Evolutionary conservation across 2,797 vertebrate genomes (phyloP), one percentile per base, ranked within the genome.

Genomic region (Mallotus villosus): DNA sequence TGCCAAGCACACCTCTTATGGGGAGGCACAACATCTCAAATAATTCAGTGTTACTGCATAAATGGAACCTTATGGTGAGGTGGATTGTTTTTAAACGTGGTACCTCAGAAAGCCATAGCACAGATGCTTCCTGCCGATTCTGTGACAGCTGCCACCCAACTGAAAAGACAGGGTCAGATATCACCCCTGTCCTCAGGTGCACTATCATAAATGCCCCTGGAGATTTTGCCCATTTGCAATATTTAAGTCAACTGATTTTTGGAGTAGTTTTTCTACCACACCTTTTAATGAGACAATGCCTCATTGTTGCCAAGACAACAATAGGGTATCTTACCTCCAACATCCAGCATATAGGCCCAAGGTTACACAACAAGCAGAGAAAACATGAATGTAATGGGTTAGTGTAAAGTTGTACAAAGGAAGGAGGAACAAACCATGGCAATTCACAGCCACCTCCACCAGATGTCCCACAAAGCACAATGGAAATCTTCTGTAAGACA

Each of bases 381-480:
- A 27, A 41, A 27, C 49, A 61, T 71, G 69, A 12, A 72, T 70
- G 27, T 71, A 17, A n/a, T n/a, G 51, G 51, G 63, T 63, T 34
- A 16, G 4, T 55, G 17, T 51, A 66, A 19, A 16, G 55, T 64
- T 27, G 53, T 67, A 2, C 21, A 70, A 9, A 12, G 73, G 73
- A 72, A 71, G 64, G 32, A 61, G 49, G 14, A 70, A 72, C 3
- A 59, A 75, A 59, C 9, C 64, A 68, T 71, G 7, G 64, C 58
- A 73, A 46, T 75, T 78, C 71, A 71, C 19, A 55, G 24, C 34
- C 62, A 77, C 66, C 70, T 70, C 80, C 78, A 79, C 78, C 66
- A 75, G 82, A 70, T 75, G 82, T 69, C 73, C 41, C 67, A 74
- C 64, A 69, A 59, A 68, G 74, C 68, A 74, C 11, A 41, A 73